phyloP scores from a whole-genome alignment of 1,140 invertebrate species.

The Aphelenchoides fujianensis region DNA sequence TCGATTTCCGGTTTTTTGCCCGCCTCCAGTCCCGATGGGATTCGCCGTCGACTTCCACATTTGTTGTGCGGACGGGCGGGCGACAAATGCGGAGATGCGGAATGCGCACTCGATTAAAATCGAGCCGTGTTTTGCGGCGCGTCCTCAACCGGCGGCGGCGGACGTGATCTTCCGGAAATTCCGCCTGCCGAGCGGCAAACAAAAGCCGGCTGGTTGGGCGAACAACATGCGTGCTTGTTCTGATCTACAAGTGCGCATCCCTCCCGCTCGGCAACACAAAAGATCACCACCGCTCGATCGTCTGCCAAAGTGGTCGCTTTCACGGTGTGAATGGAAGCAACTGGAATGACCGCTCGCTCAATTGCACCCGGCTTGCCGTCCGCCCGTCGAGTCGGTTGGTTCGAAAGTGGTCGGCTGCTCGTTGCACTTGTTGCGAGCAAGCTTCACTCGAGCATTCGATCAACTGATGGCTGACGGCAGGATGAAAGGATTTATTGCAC shows the following conservation, averaged over 20 bases:
- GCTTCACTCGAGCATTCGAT: not conserved
- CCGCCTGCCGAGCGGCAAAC: no score
- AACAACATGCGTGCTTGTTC: not conserved
- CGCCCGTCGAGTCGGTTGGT: no score
- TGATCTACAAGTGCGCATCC: not conserved
- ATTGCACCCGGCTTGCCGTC: no score
- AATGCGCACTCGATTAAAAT: not conserved
- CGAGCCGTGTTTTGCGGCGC: not conserved
- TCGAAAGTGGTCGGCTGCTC: no score
- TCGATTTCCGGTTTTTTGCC: constrained; percentile 2
- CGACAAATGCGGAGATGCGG: not conserved
- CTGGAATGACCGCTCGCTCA: no score
- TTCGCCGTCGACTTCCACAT: not conserved
- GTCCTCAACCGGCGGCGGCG: no score
- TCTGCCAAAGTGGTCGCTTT: no score
- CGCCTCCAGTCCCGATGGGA: not conserved
- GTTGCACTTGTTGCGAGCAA: no score
- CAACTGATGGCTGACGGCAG: not conserved
- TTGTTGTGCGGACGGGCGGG: not conserved
- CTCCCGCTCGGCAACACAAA: not conserved
- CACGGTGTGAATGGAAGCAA: no score
- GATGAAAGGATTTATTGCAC: not conserved
- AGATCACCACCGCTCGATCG: not conserved
- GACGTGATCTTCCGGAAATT: no score
- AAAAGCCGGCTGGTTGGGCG: not conserved